Conservation (phyloP, 2,888 invertebrate genomes). For the Suillia variegata region DNA sequence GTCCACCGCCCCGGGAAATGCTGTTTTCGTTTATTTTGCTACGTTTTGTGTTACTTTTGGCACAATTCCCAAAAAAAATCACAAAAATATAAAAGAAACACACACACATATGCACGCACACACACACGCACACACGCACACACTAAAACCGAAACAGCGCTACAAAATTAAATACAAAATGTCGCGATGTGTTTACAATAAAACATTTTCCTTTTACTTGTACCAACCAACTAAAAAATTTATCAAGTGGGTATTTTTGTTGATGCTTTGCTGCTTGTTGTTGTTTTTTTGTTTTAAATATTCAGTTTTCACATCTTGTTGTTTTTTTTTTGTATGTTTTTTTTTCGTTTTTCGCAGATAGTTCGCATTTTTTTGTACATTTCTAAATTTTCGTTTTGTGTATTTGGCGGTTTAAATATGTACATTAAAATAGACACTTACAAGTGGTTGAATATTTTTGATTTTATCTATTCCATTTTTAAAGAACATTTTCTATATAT, state of each 20-base stretch:
- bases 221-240: no score
- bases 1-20: slow-evolving; percentile 7
- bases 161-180: slow-evolving; percentile 6
- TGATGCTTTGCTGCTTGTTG: background rate
- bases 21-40: background rate
- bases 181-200: slow-evolving; percentile 17
- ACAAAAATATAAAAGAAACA: slow-evolving; percentile 7
- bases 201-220: slow-evolving; percentile 6
- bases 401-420: no score
- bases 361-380: no score
- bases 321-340: no score
- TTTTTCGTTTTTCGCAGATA: no score
- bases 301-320: background rate
- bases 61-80: slow-evolving; percentile 9
- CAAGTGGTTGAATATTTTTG: background rate
- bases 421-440: background rate
- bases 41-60: slow-evolving; percentile 18
- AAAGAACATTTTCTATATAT: background rate
- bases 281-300: background rate
- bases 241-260: slow-evolving; percentile 18
- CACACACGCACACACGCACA: background rate
- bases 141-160: background rate
- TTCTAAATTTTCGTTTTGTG: no score
- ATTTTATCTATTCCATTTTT: no score
- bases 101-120: background rate